phyloP scores from a whole-genome alignment of 2,113 vertebrate species.

The Coturnix japonica region DNA sequence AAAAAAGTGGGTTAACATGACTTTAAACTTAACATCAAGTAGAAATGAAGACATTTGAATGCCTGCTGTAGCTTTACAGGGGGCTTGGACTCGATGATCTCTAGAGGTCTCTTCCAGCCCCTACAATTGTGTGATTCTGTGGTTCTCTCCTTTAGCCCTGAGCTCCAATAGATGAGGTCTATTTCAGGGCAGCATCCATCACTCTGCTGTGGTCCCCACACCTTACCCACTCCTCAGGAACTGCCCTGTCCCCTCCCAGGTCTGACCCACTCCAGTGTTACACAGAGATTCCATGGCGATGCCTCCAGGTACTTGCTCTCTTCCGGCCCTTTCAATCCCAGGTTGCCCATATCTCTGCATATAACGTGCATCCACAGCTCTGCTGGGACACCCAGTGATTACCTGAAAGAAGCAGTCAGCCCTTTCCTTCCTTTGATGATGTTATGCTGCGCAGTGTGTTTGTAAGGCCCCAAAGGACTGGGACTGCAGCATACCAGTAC shows the following conservation, averaged over 20 bases:
- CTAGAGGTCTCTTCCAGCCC: too few species aligned
- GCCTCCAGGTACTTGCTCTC: background rate
- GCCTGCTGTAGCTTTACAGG: too few species aligned
- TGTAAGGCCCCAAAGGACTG: background rate
- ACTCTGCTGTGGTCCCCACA: fast-evolving
- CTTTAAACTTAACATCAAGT: background rate
- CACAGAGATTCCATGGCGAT: background rate
- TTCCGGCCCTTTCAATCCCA: background rate
- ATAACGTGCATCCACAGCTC: background rate
- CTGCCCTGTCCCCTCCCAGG: background rate
- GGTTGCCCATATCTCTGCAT: background rate
- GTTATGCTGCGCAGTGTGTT: background rate
- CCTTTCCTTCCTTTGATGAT: background rate
- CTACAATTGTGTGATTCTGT: too few species aligned
- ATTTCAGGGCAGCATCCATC: background rate
- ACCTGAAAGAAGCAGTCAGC: background rate
- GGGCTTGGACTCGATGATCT: too few species aligned
- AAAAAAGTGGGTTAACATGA: background rate
- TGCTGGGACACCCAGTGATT: background rate
- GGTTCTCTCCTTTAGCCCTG: background rate
- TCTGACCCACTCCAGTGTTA: background rate
- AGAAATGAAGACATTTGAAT: background rate
- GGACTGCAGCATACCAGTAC: too few species aligned
- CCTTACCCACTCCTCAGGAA: background rate
- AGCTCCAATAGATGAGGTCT: background rate